Conservation (phyloP, 2,113 vertebrate genomes). For the Emydura subglobosa region DNA sequence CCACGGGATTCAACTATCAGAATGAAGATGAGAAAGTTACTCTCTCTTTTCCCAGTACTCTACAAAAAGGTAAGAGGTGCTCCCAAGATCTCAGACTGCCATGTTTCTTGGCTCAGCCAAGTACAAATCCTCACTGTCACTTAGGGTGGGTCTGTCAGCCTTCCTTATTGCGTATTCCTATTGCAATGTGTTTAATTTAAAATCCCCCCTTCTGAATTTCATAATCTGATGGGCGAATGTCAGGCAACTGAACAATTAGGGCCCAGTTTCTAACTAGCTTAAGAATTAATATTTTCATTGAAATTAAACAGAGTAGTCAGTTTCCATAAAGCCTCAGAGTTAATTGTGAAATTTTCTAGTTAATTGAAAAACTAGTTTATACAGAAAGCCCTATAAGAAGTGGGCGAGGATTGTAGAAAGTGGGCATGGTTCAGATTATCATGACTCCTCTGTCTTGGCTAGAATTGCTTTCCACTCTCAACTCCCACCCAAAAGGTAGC, state of each 20-base stretch:
- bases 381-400: neutral
- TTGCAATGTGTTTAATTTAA: neutral
- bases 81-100: neutral
- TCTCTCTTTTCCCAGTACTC: slow-evolving; percentile 94
- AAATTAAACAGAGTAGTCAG: neutral
- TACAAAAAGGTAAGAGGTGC: slow-evolving; percentile 88
- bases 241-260: neutral
- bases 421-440: neutral
- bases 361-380: neutral
- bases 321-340: neutral
- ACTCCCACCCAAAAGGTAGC: neutral
- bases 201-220: neutral
- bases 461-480: neutral
- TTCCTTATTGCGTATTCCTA: neutral
- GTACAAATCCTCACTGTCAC: neutral
- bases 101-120: neutral
- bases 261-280: neutral
- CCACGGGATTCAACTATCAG: slow-evolving; percentile 98
- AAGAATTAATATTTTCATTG: neutral
- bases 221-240: neutral
- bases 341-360: neutral
- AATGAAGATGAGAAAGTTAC: slow-evolving; percentile 99
- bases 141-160: neutral
- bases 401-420: neutral
- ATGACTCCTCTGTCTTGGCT: neutral